These are phyloP conservation scores for Formica selysi DNA, from an alignment of 1,140 invertebrate genomes.

Conservation along the genomic window DNA sequence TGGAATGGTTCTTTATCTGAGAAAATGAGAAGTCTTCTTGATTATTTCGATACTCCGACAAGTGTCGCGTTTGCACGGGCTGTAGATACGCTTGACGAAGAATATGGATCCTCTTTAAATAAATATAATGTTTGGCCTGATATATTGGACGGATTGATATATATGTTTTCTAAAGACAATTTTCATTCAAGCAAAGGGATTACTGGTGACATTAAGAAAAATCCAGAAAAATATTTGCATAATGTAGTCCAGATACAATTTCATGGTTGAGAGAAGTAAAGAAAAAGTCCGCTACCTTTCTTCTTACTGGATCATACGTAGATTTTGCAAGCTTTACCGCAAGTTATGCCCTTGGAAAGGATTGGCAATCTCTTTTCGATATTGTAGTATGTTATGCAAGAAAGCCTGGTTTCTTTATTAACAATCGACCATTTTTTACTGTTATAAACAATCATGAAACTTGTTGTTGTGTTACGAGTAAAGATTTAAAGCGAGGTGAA, in stretches of 20 bases:
- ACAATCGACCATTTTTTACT: constrained; percentile 88
- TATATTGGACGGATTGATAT: constrained; percentile 88
- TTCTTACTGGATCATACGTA: constrained; percentile 93
- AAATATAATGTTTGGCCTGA: constrained; percentile 90
- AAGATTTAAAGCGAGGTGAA: constrained; percentile 83
- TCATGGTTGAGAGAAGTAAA: constrained; percentile 89
- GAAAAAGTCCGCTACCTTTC: constrained; percentile 88
- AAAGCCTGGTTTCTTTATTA: constrained; percentile 92
- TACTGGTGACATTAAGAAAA: constrained; percentile 88
- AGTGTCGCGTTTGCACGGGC: constrained; percentile 90
- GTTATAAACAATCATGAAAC: constrained; percentile 85
- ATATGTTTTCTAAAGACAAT: constrained; percentile 89
- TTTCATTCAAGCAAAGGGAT: constrained; percentile 87
- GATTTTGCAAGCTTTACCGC: constrained; percentile 91
- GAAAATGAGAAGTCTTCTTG: constrained; percentile 90
- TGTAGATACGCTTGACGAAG: constrained; percentile 90
- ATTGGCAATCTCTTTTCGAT: constrained; percentile 92
- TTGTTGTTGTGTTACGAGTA: constrained; percentile 70
- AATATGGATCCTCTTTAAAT: constrained; percentile 81
- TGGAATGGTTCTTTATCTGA: constrained; percentile 89
- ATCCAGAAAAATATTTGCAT: constrained; percentile 89
- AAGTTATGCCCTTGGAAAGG: constrained; percentile 88
- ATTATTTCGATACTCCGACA: constrained; percentile 92
- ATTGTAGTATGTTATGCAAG: constrained; percentile 90
- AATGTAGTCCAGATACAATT: constrained; percentile 87